Base-by-base conservation (phyloP, 2,797 vertebrate genomes). In the Hemitrygon akajei region DNA sequence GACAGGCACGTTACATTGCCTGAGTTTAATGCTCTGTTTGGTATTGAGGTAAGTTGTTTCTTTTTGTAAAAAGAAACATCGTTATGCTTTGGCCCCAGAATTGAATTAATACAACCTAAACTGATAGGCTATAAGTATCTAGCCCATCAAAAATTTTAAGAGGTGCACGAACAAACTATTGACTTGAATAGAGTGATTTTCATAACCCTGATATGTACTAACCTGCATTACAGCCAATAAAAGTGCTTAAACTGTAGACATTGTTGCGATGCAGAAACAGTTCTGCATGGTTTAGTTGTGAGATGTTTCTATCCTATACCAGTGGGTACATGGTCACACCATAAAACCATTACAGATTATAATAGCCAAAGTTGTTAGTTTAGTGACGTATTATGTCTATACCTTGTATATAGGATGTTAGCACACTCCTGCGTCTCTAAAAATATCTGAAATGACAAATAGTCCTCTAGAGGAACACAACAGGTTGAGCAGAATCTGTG, bases 21-120 rank as follows among this genome's bases (percentile, higher is more conserved):
- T 0, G 96, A 98, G 81, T 99, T 99, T 96, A 99, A 98, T 94
- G 97, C 97, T 94, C 97, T 99, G 5, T 97, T 98, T 0, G 98
- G 98, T 2, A 95, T 99, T 25, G 94, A 96, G 0, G 98, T 99
- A 95, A 95, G 95, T 93, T 47, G 14, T 12, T 2, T 40, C 6
- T 20, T 56, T 93, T 22, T 27, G 47, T 14, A 66, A n/a, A 69
- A n/a, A 12, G 69, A 87, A 40, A 34, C n/a, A 69, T 37, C 37
- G 63, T 69, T n/a, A 16, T 71, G 4, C 22, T 5, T 22, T 92
- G 18, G 22, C 66, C 27, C 73, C 37, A 56, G 12, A 2, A 25
- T 4, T 22, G 7, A 37, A 27, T 66, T 7, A 69, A 66, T 89
- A 3, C 22, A 37, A 3, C 16, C 60, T 9, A 66, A 22, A n/a